These are phyloP conservation scores for Margarornis squamiger DNA, from an alignment of 2,797 vertebrate species.

Conservation along the genomic window DNA sequence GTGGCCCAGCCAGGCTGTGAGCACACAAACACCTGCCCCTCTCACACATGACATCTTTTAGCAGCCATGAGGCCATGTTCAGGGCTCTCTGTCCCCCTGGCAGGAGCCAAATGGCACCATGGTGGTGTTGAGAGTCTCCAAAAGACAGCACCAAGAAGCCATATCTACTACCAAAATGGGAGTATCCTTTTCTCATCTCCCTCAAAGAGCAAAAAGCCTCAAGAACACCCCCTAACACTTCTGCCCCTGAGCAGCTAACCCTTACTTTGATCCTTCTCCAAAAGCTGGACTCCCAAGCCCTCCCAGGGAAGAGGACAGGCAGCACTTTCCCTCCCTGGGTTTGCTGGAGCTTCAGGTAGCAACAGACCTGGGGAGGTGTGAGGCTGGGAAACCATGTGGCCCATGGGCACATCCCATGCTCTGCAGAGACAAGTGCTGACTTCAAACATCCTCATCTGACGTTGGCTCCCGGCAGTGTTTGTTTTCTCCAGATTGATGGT, in stretches of 20 bases:
- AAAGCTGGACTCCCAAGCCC: not conserved
- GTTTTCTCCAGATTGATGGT: conserved; percentile 21
- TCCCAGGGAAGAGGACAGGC: not conserved
- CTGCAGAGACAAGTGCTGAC: not conserved
- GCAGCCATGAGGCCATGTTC: not conserved
- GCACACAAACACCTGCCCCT: not conserved
- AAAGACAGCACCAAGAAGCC: not conserved
- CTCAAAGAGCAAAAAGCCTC: not conserved
- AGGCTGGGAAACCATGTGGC: accelerated
- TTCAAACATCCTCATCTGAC: not conserved
- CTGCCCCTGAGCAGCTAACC: not conserved
- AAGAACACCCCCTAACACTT: accelerated
- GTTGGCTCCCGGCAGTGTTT: accelerated
- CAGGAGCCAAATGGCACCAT: not conserved
- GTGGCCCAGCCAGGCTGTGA: not conserved
- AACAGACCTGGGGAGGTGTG: not conserved
- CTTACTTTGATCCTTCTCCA: not conserved
- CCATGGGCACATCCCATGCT: accelerated
- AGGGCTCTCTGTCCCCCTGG: not conserved
- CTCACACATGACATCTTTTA: not conserved
- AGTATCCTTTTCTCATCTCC: not conserved
- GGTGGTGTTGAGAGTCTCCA: not conserved
- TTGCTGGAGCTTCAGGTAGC: not conserved
- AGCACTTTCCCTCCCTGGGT: not conserved
- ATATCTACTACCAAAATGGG: accelerated